phyloP scores from a whole-genome alignment of 2,797 vertebrate species.

The Okamejei kenojei region DNA sequence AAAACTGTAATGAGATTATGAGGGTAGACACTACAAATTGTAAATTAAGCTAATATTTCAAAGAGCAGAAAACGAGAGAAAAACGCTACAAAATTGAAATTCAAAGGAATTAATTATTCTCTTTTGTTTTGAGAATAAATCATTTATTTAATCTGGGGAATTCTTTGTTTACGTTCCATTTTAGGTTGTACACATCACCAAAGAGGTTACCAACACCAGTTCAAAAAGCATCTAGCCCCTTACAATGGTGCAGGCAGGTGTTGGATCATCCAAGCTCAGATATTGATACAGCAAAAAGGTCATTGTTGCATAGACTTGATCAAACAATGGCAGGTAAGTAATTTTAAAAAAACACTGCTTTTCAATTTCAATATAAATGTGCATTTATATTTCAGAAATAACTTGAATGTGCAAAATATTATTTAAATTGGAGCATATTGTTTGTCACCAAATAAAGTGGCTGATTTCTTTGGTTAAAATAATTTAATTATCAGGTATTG shows the following conservation, averaged over 20 bases:
- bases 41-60: neutral
- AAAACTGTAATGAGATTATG: neutral
- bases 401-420: neutral
- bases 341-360: neutral
- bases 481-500: neutral
- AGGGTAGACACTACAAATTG: neutral
- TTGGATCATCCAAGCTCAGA: conserved; percentile 93
- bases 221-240: conserved; percentile 80
- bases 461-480: conserved; percentile 1
- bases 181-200: conserved; percentile 83
- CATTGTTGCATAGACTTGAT: conserved; percentile 90
- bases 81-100: neutral
- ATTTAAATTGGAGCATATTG: neutral
- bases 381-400: neutral
- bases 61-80: neutral
- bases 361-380: neutral
- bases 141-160: neutral
- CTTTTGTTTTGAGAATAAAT: neutral
- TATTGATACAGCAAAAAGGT: conserved; percentile 93
- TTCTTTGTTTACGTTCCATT: conserved; percentile 42
- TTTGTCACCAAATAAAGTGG: neutral
- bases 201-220: conserved; percentile 80
- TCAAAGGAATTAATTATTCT: neutral
- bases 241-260: conserved; percentile 93
- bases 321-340: conserved; percentile 88